Evolutionary conservation across 2,888 invertebrate genomes (phyloP).

Genomic region (Nephrotoma guestfalica): DNA sequence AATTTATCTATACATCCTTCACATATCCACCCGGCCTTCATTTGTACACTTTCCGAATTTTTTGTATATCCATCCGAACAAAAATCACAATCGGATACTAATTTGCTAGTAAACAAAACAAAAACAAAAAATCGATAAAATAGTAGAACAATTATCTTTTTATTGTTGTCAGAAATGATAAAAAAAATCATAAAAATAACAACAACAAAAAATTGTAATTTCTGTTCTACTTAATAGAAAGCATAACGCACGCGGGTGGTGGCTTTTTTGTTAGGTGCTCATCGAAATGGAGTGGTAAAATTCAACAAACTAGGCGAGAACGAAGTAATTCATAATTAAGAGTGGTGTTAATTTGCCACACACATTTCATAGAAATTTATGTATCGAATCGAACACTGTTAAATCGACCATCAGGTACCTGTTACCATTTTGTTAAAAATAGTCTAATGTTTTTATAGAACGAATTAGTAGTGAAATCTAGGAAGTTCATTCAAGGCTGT

Average conservation of each 20-base stretch:
- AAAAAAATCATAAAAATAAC: neutral
- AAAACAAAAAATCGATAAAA: neutral
- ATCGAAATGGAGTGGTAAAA: neutral
- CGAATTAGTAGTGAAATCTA: too few relatives aligned
- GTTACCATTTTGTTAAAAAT: too few relatives aligned
- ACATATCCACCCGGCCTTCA: neutral
- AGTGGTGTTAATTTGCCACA: neutral
- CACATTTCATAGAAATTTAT: too few relatives aligned
- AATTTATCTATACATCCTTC: neutral
- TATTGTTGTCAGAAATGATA: neutral
- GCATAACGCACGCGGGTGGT: neutral
- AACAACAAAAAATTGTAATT: too few relatives aligned
- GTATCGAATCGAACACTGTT: too few relatives aligned
- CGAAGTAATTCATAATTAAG: neutral
- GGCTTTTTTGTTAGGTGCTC: neutral
- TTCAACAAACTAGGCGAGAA: neutral
- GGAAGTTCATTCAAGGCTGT: too few relatives aligned
- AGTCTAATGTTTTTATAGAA: too few relatives aligned
- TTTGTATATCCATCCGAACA: neutral
- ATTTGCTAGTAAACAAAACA: neutral
- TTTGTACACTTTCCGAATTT: neutral
- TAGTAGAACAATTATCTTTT: neutral
- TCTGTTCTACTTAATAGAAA: neutral
- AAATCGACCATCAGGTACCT: too few relatives aligned
- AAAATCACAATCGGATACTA: neutral